Evolutionary conservation across 2,113 vertebrate genomes (phyloP).

Genomic region (Tachuris rubrigastra): DNA sequence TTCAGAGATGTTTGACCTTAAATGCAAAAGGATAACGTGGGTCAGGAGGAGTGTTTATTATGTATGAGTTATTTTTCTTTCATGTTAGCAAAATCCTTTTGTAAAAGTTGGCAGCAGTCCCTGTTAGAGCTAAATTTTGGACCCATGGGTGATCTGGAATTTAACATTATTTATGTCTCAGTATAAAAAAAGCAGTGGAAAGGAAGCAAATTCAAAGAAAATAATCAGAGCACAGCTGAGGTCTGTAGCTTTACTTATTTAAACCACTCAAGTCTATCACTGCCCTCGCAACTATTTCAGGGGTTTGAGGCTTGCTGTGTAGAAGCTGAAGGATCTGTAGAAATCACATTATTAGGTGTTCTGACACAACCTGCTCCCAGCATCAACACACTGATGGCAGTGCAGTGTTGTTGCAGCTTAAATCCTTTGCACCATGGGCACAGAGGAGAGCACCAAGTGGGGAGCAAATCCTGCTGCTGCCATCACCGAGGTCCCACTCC

Average conservation of each 20-base stretch:
- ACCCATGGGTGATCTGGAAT: constrained; percentile 52
- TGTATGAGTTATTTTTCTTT: constrained; percentile 51
- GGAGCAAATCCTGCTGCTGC: not conserved
- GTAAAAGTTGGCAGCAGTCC: constrained; percentile 45
- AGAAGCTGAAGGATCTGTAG: not conserved
- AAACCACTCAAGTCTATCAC: not conserved
- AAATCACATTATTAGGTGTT: not conserved
- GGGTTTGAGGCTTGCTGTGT: not conserved
- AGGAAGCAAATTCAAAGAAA: constrained; percentile 46
- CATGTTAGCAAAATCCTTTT: constrained; percentile 54
- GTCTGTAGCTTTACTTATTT: constrained; percentile 3
- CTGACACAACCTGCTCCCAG: not conserved
- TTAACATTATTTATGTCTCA: constrained; percentile 48
- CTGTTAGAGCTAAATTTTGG: constrained; percentile 26
- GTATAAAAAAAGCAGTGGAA: constrained; percentile 35
- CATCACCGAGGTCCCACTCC: not conserved
- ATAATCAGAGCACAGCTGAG: constrained; percentile 20
- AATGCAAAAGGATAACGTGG: constrained; percentile 28
- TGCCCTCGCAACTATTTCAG: not conserved
- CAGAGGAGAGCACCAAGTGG: not conserved
- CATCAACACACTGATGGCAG: not conserved
- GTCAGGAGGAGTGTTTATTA: constrained; percentile 35
- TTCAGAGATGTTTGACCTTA: constrained; percentile 37
- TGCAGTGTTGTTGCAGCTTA: not conserved
- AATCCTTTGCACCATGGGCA: not conserved